Evolutionary conservation across 2,113 vertebrate genomes (phyloP).

Genomic region (Mystacornis crossleyi): DNA sequence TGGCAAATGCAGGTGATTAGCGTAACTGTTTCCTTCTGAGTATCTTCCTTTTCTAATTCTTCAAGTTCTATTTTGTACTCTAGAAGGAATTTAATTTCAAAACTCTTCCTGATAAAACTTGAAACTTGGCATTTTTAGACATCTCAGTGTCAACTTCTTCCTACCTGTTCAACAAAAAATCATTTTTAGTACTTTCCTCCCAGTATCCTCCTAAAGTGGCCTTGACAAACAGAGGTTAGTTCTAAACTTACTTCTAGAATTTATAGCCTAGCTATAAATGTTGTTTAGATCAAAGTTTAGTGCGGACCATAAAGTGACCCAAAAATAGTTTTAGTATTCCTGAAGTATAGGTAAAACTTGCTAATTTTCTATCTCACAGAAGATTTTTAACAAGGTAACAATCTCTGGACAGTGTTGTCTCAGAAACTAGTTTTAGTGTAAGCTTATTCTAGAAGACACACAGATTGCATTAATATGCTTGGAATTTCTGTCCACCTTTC

Average conservation of each 20-base stretch:
- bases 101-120: not conserved
- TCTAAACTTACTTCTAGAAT: not conserved
- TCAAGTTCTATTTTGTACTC: not conserved
- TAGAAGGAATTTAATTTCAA: not conserved
- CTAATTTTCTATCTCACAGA: not conserved
- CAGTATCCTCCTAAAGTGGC: not conserved
- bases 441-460: not conserved
- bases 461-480: not conserved
- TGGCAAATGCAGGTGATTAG: not conserved
- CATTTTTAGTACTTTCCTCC: not conserved
- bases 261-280: constrained; percentile 11
- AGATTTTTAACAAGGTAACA: not conserved
- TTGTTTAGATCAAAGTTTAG: not conserved
- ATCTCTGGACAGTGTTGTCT: not conserved
- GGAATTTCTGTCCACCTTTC: not conserved
- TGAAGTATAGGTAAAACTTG: not conserved
- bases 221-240: not conserved
- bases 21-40: not conserved
- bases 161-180: not conserved
- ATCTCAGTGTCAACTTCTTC: not conserved
- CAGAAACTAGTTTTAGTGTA: not conserved
- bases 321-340: not conserved
- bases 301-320: not conserved
- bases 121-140: not conserved
- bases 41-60: not conserved